Evolutionary conservation across 2,888 invertebrate species (phyloP), one percentile per base, ranked within the genome.

Genomic region (Plemyria rubiginata): DNA sequence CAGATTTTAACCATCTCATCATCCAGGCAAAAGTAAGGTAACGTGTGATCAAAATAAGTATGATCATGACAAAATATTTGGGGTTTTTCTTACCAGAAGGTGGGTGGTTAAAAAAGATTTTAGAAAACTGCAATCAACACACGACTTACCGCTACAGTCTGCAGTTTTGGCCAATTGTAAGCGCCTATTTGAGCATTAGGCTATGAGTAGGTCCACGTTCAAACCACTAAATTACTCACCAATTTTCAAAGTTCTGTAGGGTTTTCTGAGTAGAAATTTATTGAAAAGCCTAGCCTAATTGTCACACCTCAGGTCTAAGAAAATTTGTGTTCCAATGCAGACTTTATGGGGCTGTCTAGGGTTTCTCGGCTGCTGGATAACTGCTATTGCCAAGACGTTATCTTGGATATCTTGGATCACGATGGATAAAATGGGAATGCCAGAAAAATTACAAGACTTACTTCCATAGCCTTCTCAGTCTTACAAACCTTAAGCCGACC

Each of bases 401-500:
- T 16, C 9, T n/a, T n/a, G n/a, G n/a, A n/a, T n/a, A 9, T 45
- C 45, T 45, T 45, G 45, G 36, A 38, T 38, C 36, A 38, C 36
- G 36, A 38, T 11, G 36, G 36, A 43, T 45, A 9, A 45, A 45
- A 16, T 50, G 29, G 29, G 36, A 28, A 28, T 49, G 28, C 51
- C 51, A 15, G 15, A 38, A 16, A 38, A 11, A 45, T 16, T 13
- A 43, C 43, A 43, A 45, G 45, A 45, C 45, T 45, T 45, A 45
- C 45, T 45, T 45, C 13, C 36, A 38, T 38, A 38, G 36, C 41
- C 45, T 16, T 13, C 49, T 11, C 9, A 12, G 29, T 36, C 36
- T 46, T 55, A 55, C 55, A 55, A 55, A 55, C 55, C 55, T 54
- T 46, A 22, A 36, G 11, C 15, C 0, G 49, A 51, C 43, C 32